Base-by-base conservation (phyloP, 2,113 vertebrate genomes). In the Trogon surrucura region DNA sequence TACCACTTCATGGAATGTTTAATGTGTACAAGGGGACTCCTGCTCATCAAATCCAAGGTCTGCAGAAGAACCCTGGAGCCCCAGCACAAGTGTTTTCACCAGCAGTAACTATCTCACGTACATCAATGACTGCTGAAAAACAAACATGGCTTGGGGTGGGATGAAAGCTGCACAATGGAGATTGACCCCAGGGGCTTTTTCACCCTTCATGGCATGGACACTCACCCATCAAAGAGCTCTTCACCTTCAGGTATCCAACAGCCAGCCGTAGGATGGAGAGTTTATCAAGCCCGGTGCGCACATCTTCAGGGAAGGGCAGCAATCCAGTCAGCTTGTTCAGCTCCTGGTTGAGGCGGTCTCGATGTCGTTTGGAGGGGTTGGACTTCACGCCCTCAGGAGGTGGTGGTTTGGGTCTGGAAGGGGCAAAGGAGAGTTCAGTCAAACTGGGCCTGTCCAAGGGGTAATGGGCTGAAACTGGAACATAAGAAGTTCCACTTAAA, bases 171-270 rank as follows among this genome's bases (percentile, higher is more conserved):
- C 3, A 17, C 18, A 12, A 32, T 2, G 10, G 27, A 44, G 11
- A 67, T 12, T 10, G 60, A 67, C 36, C 22, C 30, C 56, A 62
- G 41, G 34, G 58, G 21, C 25, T 57, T 82, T n/a, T 30, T 23
- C 13, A 47, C 9, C 7, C 0, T 20, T 70, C 10, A 2, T 53
- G 60, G 45, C 15, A 34, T 0, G 0, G 58, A 38, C 34, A 84
- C 98, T 98, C 85, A 99, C 98, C 98, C 44, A 77, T 95, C 88
- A 99, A 98, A 97, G 98, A 98, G 94, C 97, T 98, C 95, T 99
- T 99, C 73, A 98, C 97, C 96, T 98, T 98, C 91, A 99, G 98
- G 97, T 98, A 99, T 2, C 98, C 98, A 2, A 99, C 98, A 7
- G 97, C 98, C 89, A 99, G 98, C 5, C 98, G 97, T 4, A 99